Percentiles rank a stretch among this genome's conserved stretches.
Conservation (phyloP, 2,888 invertebrate species). For the Brachyptera risi region DNA sequence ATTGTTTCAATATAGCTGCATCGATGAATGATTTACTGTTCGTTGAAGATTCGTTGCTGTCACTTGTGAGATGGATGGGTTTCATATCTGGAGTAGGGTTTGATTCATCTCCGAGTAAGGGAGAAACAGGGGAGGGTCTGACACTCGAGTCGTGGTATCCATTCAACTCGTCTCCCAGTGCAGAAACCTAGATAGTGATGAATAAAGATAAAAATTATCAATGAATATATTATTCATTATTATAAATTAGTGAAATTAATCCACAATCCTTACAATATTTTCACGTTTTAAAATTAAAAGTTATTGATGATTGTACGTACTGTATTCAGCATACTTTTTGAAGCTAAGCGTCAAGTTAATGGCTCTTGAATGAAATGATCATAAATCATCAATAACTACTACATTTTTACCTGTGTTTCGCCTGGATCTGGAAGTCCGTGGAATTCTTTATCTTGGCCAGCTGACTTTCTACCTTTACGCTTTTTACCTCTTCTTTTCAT, state of each 20-base stretch:
- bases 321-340: too few species aligned
- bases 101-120: constrained; percentile 42
- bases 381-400: not conserved
- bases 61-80: not conserved
- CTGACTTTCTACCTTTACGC: constrained; percentile 28
- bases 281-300: too few species aligned
- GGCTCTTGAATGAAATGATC: not conserved
- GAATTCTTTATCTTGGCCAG: constrained; percentile 42
- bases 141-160: not conserved
- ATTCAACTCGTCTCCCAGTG: constrained; percentile 58
- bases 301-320: too few species aligned
- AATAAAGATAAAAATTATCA: too few species aligned
- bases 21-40: constrained; percentile 49
- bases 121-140: constrained; percentile 55
- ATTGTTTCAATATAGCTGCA: constrained; percentile 58
- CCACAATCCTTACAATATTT: too few species aligned
- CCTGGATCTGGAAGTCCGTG: constrained; percentile 53
- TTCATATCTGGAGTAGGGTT: constrained; percentile 24
- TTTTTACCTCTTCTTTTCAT: constrained; percentile 29
- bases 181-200: too few species aligned
- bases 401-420: constrained; percentile 55
- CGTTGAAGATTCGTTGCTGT: not conserved
- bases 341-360: too few species aligned
- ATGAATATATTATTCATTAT: too few species aligned
- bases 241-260: too few species aligned